A percentile compares a stretch with the other conserved stretches of the same genome.
These are phyloP conservation scores for Bryconaethiops microstoma DNA, from an alignment of 2,797 vertebrate genomes.

Conservation along the genomic window DNA sequence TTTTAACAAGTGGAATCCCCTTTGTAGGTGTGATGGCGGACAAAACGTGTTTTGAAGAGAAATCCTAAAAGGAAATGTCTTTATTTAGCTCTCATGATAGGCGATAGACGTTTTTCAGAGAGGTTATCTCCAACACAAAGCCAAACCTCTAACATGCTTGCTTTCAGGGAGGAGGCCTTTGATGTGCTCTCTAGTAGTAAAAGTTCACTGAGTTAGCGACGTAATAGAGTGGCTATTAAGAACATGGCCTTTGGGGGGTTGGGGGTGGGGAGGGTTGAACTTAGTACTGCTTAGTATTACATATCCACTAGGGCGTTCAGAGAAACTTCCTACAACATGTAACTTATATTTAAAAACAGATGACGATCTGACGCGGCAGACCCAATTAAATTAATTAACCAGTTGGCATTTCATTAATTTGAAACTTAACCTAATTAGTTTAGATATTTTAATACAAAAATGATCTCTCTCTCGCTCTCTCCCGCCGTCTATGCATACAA, in stretches of 20 bases:
- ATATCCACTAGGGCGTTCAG: constrained; percentile 21
- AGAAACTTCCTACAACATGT: constrained; percentile 13
- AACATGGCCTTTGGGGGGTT: constrained; percentile 22
- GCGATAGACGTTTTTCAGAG: background rate
- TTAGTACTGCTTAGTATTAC: constrained; percentile 31
- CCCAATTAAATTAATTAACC: too few species aligned
- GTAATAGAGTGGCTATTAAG: constrained; percentile 46
- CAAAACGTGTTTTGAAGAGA: constrained; percentile 3
- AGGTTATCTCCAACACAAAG: constrained; percentile 29
- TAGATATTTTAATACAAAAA: too few species aligned
- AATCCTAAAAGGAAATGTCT: constrained; percentile 8
- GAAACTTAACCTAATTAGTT: too few species aligned
- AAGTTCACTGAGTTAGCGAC: constrained; percentile 46
- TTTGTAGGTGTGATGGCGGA: background rate
- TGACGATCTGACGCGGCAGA: background rate
- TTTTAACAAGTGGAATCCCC: too few species aligned
- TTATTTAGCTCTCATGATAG: background rate
- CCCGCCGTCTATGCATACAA: too few species aligned
- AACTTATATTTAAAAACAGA: constrained; percentile 15
- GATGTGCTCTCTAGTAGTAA: constrained; percentile 51
- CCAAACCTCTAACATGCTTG: constrained; percentile 25
- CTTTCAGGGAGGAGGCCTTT: constrained; percentile 55
- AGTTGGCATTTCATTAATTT: background rate
- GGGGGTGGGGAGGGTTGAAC: constrained; percentile 16
- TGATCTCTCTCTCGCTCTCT: too few species aligned